Percentiles rank a stretch among this genome's conserved stretches.
These are phyloP conservation scores for Lacerta agilis DNA, from an alignment of 2,797 vertebrate genomes.

Conservation along the genomic window DNA sequence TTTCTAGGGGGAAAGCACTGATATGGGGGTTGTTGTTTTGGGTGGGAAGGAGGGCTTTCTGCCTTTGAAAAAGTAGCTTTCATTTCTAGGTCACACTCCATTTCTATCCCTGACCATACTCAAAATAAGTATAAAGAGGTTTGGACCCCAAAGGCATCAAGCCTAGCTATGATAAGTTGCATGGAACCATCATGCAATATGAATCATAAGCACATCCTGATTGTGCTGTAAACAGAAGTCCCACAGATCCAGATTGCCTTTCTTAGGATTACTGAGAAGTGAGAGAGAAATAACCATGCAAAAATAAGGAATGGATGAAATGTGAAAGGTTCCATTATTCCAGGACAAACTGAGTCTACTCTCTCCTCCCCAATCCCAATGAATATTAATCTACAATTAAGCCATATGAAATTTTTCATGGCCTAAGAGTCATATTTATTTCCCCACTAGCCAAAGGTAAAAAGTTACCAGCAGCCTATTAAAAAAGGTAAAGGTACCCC, in stretches of 20 bases:
- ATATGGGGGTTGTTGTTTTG: not conserved
- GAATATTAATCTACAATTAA: not conserved
- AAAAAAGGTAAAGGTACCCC: not conserved
- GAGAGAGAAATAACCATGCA: not conserved
- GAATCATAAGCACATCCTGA: not conserved
- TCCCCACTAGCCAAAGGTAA: fast-evolving
- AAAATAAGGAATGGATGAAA: not conserved
- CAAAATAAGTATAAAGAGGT: not conserved
- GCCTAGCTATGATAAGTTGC: not conserved
- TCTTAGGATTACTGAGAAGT: not conserved
- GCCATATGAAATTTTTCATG: not conserved
- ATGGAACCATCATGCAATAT: too few species aligned
- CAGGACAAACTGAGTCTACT: not conserved
- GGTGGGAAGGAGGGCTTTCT: not conserved
- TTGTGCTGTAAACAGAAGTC: not conserved
- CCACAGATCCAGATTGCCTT: too few species aligned
- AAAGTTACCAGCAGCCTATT: not conserved
- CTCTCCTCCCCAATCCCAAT: not conserved
- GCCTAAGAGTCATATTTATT: not conserved
- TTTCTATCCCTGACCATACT: not conserved
- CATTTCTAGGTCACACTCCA: not conserved
- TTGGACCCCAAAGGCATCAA: not conserved
- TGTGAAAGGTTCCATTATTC: not conserved
- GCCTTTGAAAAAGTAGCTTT: not conserved
- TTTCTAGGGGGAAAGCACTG: too few species aligned